Conservation (phyloP, 2,888 invertebrate species). For the Coecobrya sp. region DNA sequence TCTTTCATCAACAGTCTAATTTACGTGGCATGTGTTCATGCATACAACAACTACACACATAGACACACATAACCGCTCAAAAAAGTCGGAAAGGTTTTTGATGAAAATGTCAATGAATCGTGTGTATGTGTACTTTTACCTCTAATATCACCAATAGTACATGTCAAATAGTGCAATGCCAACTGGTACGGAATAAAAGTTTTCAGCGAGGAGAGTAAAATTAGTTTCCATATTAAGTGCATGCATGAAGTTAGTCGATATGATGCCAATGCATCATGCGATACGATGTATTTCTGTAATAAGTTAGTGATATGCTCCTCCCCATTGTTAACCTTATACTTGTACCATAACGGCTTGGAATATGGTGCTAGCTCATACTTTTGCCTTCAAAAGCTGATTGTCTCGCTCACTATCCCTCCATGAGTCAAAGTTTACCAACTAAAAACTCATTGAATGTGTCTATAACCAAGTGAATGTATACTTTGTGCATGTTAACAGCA, state of each 20-base stretch:
- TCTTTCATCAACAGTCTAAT: slow-evolving; percentile 80
- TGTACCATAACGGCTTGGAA: background rate
- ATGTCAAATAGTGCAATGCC: slow-evolving; percentile 6
- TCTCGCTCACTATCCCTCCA: background rate
- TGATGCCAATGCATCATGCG: slow-evolving; percentile 10
- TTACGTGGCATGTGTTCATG: slow-evolving; percentile 78
- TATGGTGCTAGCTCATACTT: slow-evolving; percentile 14
- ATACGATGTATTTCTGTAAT: background rate
- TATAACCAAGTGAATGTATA: background rate
- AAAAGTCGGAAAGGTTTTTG: slow-evolving; percentile 59
- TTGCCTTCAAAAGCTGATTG: slow-evolving; percentile 1
- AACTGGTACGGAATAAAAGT: background rate
- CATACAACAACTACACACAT: slow-evolving; percentile 37
- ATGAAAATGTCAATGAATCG: slow-evolving; percentile 81
- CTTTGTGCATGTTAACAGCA: background rate
- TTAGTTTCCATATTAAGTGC: slow-evolving; percentile 25
- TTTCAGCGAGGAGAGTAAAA: background rate
- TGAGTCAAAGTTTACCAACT: slow-evolving; percentile 26
- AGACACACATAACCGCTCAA: background rate
- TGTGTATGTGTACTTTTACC: slow-evolving; percentile 26
- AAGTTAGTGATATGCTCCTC: slow-evolving; percentile 40
- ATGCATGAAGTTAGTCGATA: background rate
- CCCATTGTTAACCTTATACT: slow-evolving; percentile 24
- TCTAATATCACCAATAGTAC: background rate
- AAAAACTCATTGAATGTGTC: slow-evolving; percentile 31